Percentiles rank a stretch among this genome's conserved stretches.
phyloP scores from a whole-genome alignment of 2,113 vertebrate genomes.

The Mugil cephalus region DNA sequence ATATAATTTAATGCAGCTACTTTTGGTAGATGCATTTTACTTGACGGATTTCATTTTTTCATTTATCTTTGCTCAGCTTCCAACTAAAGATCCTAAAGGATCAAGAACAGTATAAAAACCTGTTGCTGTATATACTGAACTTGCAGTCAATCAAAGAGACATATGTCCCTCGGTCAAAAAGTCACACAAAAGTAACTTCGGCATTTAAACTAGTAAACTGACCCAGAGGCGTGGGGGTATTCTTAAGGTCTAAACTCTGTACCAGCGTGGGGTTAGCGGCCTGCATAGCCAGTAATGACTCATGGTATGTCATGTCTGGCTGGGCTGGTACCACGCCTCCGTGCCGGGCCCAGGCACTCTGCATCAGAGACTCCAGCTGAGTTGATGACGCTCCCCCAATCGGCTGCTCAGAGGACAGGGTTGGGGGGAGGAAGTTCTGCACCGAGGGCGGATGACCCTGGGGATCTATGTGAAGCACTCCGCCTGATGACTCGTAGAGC shows the following conservation, averaged over 20 bases:
- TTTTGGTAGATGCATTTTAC: slow-evolving; percentile 17
- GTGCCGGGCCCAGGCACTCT: slow-evolving; percentile 80
- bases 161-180: background rate
- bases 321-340: slow-evolving; percentile 74
- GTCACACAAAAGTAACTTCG: slow-evolving; percentile 28
- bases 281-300: slow-evolving; percentile 81
- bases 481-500: slow-evolving; percentile 59
- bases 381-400: slow-evolving; percentile 52
- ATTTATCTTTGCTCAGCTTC: background rate
- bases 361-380: slow-evolving; percentile 77
- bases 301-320: slow-evolving; percentile 80
- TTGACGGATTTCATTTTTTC: background rate
- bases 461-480: slow-evolving; percentile 55
- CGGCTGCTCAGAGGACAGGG: slow-evolving; percentile 68
- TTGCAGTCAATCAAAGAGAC: slow-evolving; percentile 3
- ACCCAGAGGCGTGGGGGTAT: slow-evolving; percentile 40
- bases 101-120: background rate
- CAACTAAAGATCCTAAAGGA: background rate
- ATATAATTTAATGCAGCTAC: slow-evolving; percentile 18
- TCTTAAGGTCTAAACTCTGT: slow-evolving; percentile 73
- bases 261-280: slow-evolving; percentile 80
- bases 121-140: background rate
- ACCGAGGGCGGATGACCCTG: slow-evolving; percentile 84
- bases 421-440: slow-evolving; percentile 79
- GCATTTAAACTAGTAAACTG: slow-evolving; percentile 56